Evolutionary conservation across 2,888 invertebrate genomes (phyloP).

Genomic region (Ellobium chinense): DNA sequence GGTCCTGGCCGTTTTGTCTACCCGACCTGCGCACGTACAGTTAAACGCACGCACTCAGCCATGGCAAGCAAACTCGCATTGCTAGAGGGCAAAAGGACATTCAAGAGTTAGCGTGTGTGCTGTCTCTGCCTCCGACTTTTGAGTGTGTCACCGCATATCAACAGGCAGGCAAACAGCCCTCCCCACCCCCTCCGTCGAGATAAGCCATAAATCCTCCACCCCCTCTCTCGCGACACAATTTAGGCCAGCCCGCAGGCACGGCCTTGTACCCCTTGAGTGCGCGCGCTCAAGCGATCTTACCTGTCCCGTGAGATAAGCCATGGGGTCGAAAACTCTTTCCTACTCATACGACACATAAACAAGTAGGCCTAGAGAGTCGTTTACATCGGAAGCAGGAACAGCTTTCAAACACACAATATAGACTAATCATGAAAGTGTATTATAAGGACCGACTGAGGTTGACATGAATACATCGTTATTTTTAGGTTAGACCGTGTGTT

Average conservation of each 20-base stretch:
- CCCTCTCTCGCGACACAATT: constrained; percentile 27
- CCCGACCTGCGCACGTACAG: constrained; percentile 49
- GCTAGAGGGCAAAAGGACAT: not conserved
- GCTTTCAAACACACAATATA: no score
- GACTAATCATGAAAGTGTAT: no score
- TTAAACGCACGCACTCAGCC: constrained; percentile 51
- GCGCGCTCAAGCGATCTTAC: constrained; percentile 16
- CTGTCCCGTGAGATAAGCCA: constrained; percentile 33
- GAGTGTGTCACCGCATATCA: constrained; percentile 38
- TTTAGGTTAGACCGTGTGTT: no score
- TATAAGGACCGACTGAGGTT: no score
- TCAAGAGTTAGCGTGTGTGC: constrained; percentile 22
- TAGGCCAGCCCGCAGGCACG: constrained; percentile 13
- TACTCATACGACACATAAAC: not conserved
- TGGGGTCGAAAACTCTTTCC: not conserved
- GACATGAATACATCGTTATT: no score
- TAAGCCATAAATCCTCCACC: constrained; percentile 16
- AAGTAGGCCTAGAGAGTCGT: no score
- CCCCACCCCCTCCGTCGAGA: constrained; percentile 18
- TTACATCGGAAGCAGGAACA: no score
- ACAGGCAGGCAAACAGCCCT: constrained; percentile 25
- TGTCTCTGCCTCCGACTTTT: constrained; percentile 31
- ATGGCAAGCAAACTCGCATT: constrained; percentile 32
- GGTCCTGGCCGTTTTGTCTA: no score
- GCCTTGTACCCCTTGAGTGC: constrained; percentile 19